Conservation (phyloP, 2,888 invertebrate genomes). For the Agonum fuliginosum region DNA sequence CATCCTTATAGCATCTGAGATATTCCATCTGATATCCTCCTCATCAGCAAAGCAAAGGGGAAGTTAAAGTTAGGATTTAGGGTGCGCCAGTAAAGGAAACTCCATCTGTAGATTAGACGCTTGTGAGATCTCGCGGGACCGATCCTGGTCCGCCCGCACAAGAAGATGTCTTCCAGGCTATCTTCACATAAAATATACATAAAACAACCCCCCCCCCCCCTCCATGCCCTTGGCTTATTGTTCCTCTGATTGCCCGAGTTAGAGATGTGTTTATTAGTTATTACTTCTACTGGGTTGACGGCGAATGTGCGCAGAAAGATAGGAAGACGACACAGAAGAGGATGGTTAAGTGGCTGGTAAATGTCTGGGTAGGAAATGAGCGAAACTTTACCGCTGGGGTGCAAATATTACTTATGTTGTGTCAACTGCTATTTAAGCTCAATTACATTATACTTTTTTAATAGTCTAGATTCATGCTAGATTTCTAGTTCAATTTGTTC, state of each 20-base stretch:
- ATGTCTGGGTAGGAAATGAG: background rate
- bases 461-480: no score
- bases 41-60: constrained; percentile 20
- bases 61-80: background rate
- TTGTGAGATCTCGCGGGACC: constrained; percentile 48
- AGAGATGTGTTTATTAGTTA: constrained; percentile 46
- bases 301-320: background rate
- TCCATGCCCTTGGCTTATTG: background rate
- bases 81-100: constrained; percentile 22
- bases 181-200: constrained; percentile 55
- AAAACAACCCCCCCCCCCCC: constrained; percentile 46
- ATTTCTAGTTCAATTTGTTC: no score
- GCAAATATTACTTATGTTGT: background rate
- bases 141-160: constrained; percentile 37
- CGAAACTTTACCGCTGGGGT: background rate
- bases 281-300: constrained; percentile 34
- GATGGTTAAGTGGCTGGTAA: background rate
- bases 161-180: constrained; percentile 47
- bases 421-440: background rate
- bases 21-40: background rate
- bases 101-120: constrained; percentile 46
- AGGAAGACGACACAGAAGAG: background rate
- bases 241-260: constrained; percentile 12
- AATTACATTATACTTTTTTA: background rate
- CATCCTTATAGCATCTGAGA: constrained; percentile 7